phyloP scores from a whole-genome alignment of 1,140 invertebrate genomes.

The Magallana angulata region DNA sequence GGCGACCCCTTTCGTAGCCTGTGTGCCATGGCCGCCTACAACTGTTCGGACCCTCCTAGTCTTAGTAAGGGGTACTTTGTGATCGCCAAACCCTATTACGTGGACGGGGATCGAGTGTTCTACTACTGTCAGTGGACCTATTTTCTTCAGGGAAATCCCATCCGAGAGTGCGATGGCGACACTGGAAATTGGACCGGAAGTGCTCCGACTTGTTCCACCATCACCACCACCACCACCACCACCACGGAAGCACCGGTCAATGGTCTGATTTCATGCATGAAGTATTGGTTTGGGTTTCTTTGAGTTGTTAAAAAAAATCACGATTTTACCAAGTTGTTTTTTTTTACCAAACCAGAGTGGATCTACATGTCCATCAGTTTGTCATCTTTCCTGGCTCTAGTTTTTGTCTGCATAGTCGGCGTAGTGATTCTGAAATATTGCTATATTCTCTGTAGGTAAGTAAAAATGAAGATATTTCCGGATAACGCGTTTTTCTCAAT shows the following conservation, averaged over 20 bases:
- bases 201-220: not conserved
- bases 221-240: slow-evolving; percentile 15
- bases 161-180: slow-evolving; percentile 12
- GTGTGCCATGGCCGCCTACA: not conserved
- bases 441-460: slow-evolving; percentile 7
- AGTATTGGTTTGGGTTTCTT: not conserved
- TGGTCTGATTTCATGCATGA: not conserved
- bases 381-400: not conserved
- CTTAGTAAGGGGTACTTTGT: slow-evolving; percentile 28
- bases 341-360: not conserved
- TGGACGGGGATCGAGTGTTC: slow-evolving; percentile 14
- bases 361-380: slow-evolving; percentile 21
- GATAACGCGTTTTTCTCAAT: no score
- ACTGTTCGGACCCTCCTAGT: slow-evolving; percentile 1
- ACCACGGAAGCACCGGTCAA: not conserved
- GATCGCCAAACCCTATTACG: slow-evolving; percentile 37
- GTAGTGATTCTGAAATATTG: slow-evolving; percentile 4
- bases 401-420: not conserved
- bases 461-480: not conserved
- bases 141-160: slow-evolving; percentile 35
- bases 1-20: not conserved
- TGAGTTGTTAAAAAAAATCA: not conserved
- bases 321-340: no score
- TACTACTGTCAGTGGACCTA: slow-evolving; percentile 15
- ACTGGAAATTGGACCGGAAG: slow-evolving; percentile 39